Base-by-base conservation (phyloP, 2,888 invertebrate genomes). In the Podotricha telesiphe region DNA sequence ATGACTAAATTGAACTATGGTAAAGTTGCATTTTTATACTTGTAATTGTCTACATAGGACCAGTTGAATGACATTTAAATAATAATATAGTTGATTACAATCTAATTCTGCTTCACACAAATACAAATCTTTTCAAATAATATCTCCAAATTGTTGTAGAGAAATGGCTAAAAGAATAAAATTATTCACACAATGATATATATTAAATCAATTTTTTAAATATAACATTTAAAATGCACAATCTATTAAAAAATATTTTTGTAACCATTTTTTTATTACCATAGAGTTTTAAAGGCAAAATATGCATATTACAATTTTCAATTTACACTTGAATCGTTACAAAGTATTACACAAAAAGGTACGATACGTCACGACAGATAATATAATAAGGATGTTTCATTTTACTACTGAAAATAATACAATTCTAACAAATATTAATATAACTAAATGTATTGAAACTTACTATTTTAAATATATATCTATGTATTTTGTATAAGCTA, bases 221-320 rank as follows among this genome's bases (percentile, higher is more conserved):
- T 6, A 50, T 51, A 51, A n/a, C 51, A 51, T 28, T 15, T 28
- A 22, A 51, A 28, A 51, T 28, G 51, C 51, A 51, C 28, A 51
- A 28, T 3, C 15, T 7, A 51, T 22, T 51, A 51, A 42, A 42
- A 42, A 42, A 13, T 13, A 13, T 42, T 42, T 20, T 50, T 13
- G 11, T 22, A 7, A 15, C 13, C 0, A n/a, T n/a, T 22, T 22
- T 51, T 22, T 22, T 51, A 51, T 13, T 22, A 22, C 20, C 7
- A 22, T 51, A 51, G n/a, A n/a, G n/a, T n/a, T 22, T 28, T 2
- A 1, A 51, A 28, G 22, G 51, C 22, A 28, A 28, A n/a, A n/a
- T n/a, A n/a, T n/a, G n/a, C n/a, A n/a, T n/a, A n/a, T n/a, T n/a
- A n/a, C n/a, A n/a, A n/a, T n/a, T n/a, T n/a, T n/a, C n/a, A n/a